A percentile compares a stretch with the other conserved stretches of the same genome.
These are phyloP conservation scores for Parnassius orleans DNA, from an alignment of 2,888 invertebrate species.

Conservation along the genomic window DNA sequence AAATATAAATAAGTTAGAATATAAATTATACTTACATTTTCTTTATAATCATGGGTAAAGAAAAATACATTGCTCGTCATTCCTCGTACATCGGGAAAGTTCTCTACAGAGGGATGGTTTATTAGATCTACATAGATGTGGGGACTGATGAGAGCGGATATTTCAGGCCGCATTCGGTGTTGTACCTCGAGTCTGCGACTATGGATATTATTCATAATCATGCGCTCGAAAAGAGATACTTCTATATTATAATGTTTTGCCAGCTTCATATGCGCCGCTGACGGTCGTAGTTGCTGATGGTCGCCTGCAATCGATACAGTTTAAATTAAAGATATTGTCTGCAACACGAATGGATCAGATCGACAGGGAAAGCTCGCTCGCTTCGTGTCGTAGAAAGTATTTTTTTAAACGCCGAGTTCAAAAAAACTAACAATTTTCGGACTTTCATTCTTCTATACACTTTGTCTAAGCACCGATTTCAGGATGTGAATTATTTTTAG, in stretches of 20 bases:
- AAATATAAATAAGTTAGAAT: too few relatives aligned
- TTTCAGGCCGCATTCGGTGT: constrained; percentile 88
- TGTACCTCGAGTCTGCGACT: constrained; percentile 84
- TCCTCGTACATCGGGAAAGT: constrained; percentile 81
- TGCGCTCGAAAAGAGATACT: constrained; percentile 90
- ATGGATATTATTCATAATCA: constrained; percentile 85
- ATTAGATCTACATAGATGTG: constrained; percentile 84
- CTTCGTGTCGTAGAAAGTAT: too few relatives aligned
- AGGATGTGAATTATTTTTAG: too few relatives aligned
- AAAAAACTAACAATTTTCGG: too few relatives aligned
- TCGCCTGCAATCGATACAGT: constrained; percentile 75
- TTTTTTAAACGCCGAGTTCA: too few relatives aligned
- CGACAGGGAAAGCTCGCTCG: too few relatives aligned
- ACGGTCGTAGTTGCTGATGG: constrained; percentile 90
- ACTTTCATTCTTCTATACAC: too few relatives aligned
- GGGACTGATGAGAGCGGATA: constrained; percentile 80
- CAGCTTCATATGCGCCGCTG: constrained; percentile 84
- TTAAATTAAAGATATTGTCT: neutral
- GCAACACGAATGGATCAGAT: too few relatives aligned
- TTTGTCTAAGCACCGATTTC: too few relatives aligned
- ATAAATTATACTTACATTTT: constrained; percentile 61
- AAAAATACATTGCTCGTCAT: constrained; percentile 85
- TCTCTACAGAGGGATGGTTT: constrained; percentile 82
- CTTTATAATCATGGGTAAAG: constrained; percentile 81
- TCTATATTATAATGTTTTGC: constrained; percentile 85